These are phyloP conservation scores for Drosophila micromelanica DNA, from an alignment of 1,140 invertebrate species.

Conservation along the genomic window DNA sequence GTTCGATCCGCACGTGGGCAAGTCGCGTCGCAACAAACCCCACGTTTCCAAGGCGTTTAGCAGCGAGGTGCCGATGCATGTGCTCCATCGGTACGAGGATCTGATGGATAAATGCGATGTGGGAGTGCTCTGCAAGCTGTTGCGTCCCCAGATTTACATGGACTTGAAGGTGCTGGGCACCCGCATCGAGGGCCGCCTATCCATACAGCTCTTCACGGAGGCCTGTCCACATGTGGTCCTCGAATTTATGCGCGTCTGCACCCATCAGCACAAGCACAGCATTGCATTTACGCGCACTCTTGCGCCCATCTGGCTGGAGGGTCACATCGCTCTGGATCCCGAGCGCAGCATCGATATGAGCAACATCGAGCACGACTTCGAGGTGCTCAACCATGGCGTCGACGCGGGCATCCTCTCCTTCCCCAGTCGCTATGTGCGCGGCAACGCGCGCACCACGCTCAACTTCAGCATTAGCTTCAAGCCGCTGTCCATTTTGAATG, in stretches of 20 bases:
- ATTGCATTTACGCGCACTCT: constrained; percentile 56
- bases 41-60: constrained; percentile 35
- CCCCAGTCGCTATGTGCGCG: constrained; percentile 64
- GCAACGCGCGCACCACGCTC: constrained; percentile 30
- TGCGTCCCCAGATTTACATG: constrained; percentile 69
- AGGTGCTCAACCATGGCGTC: constrained; percentile 73
- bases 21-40: constrained; percentile 27
- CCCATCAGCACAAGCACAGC: constrained; percentile 1
- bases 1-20: constrained; percentile 51
- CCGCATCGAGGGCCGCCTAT: constrained; percentile 54
- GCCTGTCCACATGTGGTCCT: constrained; percentile 72
- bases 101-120: constrained; percentile 65
- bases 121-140: constrained; percentile 57
- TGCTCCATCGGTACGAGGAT: constrained; percentile 66
- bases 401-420: constrained; percentile 74
- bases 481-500: constrained; percentile 66
- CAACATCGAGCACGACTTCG: constrained; percentile 73
- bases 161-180: constrained; percentile 51
- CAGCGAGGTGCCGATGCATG: constrained; percentile 68
- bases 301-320: constrained; percentile 71
- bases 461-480: constrained; percentile 75
- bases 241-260: constrained; percentile 70
- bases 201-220: constrained; percentile 73
- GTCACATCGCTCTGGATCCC: constrained; percentile 39
- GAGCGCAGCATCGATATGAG: constrained; percentile 24